These are phyloP conservation scores for Nemotelus pantherinus DNA, from an alignment of 2,888 invertebrate genomes.

Conservation along the genomic window DNA sequence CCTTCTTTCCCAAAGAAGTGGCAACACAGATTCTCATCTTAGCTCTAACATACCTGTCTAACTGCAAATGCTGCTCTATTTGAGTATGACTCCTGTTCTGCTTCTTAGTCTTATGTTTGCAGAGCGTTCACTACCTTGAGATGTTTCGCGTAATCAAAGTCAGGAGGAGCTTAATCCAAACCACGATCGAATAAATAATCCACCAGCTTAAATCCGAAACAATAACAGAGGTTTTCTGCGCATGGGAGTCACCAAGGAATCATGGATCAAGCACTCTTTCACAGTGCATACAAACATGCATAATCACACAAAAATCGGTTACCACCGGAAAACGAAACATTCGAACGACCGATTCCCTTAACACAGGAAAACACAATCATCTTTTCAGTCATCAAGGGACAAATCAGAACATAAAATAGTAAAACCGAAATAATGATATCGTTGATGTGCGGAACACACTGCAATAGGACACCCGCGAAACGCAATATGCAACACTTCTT, in stretches of 20 bases:
- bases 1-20: too few species aligned
- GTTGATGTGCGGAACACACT: neutral
- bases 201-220: constrained; percentile 26
- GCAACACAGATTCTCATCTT: too few species aligned
- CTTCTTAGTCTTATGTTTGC: constrained; percentile 17
- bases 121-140: constrained; percentile 18
- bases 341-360: too few species aligned
- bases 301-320: neutral
- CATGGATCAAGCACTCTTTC: neutral
- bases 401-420: too few species aligned
- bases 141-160: constrained; percentile 35
- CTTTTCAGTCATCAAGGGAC: too few species aligned
- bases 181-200: constrained; percentile 33
- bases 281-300: neutral
- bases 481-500: constrained; percentile 11
- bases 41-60: constrained; percentile 24
- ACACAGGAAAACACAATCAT: too few species aligned
- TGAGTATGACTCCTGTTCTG: neutral
- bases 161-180: constrained; percentile 33
- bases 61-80: neutral
- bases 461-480: constrained; percentile 7
- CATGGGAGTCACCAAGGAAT: constrained; percentile 12
- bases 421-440: neutral
- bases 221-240: constrained; percentile 29
- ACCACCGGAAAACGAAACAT: neutral